Evolutionary conservation across 2,113 vertebrate species (phyloP), one percentile per base, ranked within the genome.

Genomic region (Takifugu bimaculatus): DNA sequence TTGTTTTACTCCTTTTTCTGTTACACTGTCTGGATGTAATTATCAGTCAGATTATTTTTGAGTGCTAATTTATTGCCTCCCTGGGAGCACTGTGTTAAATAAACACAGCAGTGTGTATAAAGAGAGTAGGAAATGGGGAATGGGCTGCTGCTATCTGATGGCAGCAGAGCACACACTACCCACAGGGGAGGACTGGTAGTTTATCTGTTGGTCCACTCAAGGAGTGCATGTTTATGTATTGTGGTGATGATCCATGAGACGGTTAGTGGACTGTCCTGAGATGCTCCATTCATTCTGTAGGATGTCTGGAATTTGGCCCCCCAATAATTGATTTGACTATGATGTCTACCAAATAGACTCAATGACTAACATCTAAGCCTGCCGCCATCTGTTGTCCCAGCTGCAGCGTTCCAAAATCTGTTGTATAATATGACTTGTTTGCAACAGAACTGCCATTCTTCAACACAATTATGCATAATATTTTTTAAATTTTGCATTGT

Each of bases 41-140:
- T 87, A 87, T 84, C 79, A 81, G 75, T 69, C 70, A 54, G 71
- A 84, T 87, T 85, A 82, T 87, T 89, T 89, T 86, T 85, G 85
- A 87, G 86, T 81, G 85, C 79, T 89, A 87, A 89, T 89, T 88
- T 87, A 90, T 89, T 87, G 80, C 68, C 72, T 86, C 59, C 76
- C 88, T 74, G 74, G 76, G 73, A 88, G 87, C 83, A 84, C 77
- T 79, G 79, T 90, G 87, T 88, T 88, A 88, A 89, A 87, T 88
- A 89, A 88, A 88, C 68, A 65, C 67, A 74, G 67, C 51, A n/a
- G 76, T 79, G 88, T 89, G 87, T 88, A 87, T 87, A 89, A 78
- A 81, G 75, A 57, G 63, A 56, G 57, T 47, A 51, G 48, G 49
- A 58, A 57, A 32, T 53, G 29, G 52, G 55, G 57, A 63, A 72